These are phyloP conservation scores for Bradypodion pumilum DNA, from an alignment of 2,797 vertebrate species.

Conservation along the genomic window DNA sequence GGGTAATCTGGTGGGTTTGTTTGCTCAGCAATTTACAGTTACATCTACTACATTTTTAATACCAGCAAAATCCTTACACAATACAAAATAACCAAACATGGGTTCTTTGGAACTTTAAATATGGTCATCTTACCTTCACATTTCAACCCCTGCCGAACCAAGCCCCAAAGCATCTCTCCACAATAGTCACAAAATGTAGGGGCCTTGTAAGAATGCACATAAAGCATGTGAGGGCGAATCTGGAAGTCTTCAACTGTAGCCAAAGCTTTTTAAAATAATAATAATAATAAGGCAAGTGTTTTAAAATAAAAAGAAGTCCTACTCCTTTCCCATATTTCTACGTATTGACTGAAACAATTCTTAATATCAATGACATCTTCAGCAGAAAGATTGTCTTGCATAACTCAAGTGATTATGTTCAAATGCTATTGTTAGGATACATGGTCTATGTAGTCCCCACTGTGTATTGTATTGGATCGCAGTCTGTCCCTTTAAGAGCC, in stretches of 20 bases:
- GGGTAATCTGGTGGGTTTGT: not conserved
- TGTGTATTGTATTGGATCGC: too few species aligned
- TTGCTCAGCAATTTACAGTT: too few species aligned
- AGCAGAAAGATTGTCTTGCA: constrained; percentile 14
- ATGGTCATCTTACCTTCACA: constrained; percentile 86
- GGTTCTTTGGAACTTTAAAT: not conserved
- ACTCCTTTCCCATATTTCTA: constrained; percentile 50
- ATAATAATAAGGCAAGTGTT: constrained; percentile 49
- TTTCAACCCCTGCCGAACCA: constrained; percentile 96
- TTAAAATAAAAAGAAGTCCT: not conserved
- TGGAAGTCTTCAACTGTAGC: constrained; percentile 98
- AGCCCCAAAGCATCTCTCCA: constrained; percentile 98
- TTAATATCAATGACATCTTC: not conserved
- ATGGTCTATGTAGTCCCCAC: too few species aligned
- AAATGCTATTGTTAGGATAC: too few species aligned
- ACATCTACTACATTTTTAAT: not conserved
- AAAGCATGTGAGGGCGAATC: constrained; percentile 96
- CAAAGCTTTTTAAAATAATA: constrained; percentile 83
- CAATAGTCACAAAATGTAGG: constrained; percentile 99
- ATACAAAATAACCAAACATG: not conserved
- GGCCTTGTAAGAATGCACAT: constrained; percentile 97
- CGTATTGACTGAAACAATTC: constrained; percentile 32
- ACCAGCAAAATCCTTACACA: fast-evolving
- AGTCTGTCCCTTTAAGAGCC: too few species aligned
- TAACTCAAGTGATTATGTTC: not conserved